A percentile compares a stretch with the other conserved stretches of the same genome.
Conservation (phyloP, 2,113 vertebrate genomes). For the Equus quagga region DNA sequence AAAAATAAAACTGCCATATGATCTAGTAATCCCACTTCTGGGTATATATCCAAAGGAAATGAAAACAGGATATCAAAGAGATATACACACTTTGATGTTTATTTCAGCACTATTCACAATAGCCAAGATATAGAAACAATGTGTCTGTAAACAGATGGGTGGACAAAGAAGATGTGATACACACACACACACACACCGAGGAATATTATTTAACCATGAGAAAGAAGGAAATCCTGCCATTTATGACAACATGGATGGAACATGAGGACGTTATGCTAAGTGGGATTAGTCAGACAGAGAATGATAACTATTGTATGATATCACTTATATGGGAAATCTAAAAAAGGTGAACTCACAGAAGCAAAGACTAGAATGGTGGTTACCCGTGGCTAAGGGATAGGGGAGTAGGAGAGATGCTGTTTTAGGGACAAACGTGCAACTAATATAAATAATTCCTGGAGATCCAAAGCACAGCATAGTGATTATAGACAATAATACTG, state of each 20-base stretch:
- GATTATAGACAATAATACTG: neutral
- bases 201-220: neutral
- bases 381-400: neutral
- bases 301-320: neutral
- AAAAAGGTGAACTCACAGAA: neutral
- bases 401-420: neutral
- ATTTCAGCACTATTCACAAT: neutral
- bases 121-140: neutral
- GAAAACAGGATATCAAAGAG: neutral
- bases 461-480: neutral
- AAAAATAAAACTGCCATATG: neutral
- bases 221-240: neutral
- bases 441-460: neutral
- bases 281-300: neutral
- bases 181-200: neutral
- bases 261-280: neutral
- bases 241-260: neutral
- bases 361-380: neutral
- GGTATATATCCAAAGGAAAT: neutral
- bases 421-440: neutral
- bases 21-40: neutral
- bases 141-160: neutral
- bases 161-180: neutral
- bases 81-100: neutral
- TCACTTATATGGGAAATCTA: neutral